phyloP scores from a whole-genome alignment of 1,140 invertebrate genomes.

The Ostrea edulis region DNA sequence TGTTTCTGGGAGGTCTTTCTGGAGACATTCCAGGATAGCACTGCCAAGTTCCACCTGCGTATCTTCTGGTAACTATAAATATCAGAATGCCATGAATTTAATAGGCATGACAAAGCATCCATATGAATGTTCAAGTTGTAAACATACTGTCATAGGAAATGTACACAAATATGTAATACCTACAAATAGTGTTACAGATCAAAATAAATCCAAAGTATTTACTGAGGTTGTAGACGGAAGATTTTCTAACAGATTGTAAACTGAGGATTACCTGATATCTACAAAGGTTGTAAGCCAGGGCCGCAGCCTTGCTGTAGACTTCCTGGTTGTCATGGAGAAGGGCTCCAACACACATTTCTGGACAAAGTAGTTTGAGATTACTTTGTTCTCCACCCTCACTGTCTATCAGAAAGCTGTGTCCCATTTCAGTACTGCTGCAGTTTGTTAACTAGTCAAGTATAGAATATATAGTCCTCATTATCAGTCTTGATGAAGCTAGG shows the following conservation, averaged over 20 bases:
- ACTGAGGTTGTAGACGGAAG: background rate
- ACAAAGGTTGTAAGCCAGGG: slow-evolving; percentile 56
- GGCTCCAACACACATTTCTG: slow-evolving; percentile 54
- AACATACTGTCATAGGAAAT: background rate
- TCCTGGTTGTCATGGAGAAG: slow-evolving; percentile 49
- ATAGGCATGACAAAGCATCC: background rate
- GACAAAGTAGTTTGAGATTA: slow-evolving; percentile 41
- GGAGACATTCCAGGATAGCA: slow-evolving; percentile 63
- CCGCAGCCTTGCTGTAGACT: slow-evolving; percentile 42
- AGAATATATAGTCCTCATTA: background rate
- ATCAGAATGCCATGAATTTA: background rate
- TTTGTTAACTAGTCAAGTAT: slow-evolving; percentile 58
- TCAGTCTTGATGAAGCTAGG: no score
- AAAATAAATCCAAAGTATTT: no score
- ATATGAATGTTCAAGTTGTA: background rate
- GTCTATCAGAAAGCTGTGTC: slow-evolving; percentile 56
- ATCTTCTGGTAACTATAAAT: slow-evolving; percentile 57
- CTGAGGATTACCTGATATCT: slow-evolving; percentile 50
- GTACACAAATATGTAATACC: background rate
- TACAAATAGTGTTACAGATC: background rate
- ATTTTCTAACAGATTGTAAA: background rate
- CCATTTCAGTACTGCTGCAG: slow-evolving; percentile 55
- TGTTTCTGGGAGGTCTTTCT: slow-evolving; percentile 56
- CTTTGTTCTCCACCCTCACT: slow-evolving; percentile 18
- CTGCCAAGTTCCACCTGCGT: slow-evolving; percentile 62